Evolutionary conservation across 2,797 vertebrate genomes (phyloP).

Genomic region (Notolepis coatsorum): DNA sequence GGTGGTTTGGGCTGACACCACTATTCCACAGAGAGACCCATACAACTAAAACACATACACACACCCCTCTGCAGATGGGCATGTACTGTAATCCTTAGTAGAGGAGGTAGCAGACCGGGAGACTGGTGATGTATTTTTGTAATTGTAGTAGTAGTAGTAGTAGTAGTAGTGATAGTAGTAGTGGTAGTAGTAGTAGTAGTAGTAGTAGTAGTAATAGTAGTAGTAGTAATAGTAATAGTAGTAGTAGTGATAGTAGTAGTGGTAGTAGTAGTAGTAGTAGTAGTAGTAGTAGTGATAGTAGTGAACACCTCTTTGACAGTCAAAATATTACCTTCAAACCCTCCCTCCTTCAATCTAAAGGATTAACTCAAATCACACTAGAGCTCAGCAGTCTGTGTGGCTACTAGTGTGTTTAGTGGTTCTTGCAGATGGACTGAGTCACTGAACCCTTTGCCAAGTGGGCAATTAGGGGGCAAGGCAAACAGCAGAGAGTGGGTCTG

Average conservation of each 20-base stretch:
- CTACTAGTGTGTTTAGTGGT: not conserved
- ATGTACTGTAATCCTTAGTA: slow-evolving; percentile 24
- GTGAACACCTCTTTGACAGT: too few relatives aligned
- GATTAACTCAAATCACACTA: not conserved
- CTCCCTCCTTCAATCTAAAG: not conserved
- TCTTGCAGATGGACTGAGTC: not conserved
- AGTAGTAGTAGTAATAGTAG: too few relatives aligned
- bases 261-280: too few relatives aligned
- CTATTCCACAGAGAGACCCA: not conserved
- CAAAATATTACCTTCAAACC: not conserved
- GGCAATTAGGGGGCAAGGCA: not conserved
- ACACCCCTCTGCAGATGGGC: slow-evolving; percentile 2
- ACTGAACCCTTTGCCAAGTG: not conserved
- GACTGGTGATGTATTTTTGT: not conserved
- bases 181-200: too few relatives aligned
- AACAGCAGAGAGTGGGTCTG: not conserved
- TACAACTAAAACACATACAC: not conserved
- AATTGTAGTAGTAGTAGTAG: too few relatives aligned
- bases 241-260: too few relatives aligned
- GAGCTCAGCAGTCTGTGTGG: not conserved
- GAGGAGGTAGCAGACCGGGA: not conserved
- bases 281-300: too few relatives aligned
- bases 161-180: slow-evolving; percentile 24
- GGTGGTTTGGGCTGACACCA: slow-evolving; percentile 39
- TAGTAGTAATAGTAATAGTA: too few relatives aligned